A percentile compares a stretch with the other conserved stretches of the same genome.
Conservation (phyloP, 2,797 vertebrate species). For the Characodon lateralis region DNA sequence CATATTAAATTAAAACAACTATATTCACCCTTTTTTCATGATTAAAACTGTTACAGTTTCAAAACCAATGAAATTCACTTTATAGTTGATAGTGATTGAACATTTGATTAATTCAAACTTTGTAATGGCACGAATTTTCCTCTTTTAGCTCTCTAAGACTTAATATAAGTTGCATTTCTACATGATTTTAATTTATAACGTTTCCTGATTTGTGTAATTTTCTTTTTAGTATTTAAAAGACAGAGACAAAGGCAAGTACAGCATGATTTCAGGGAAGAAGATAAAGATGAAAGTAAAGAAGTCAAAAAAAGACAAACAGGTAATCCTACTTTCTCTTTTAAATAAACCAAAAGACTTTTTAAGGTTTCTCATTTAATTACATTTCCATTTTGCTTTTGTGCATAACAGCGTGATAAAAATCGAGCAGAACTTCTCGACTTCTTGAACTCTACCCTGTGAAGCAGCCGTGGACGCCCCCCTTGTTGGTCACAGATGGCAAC, state of each 20-base stretch:
- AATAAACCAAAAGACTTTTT: neutral
- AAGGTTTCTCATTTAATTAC: neutral
- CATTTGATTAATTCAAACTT: neutral
- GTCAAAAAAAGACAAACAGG: constrained; percentile 93
- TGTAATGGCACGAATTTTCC: neutral
- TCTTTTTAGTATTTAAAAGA: constrained; percentile 88
- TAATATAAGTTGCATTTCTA: neutral
- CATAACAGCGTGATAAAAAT: constrained; percentile 86
- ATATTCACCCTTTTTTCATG: neutral
- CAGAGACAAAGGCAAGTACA: constrained; percentile 90
- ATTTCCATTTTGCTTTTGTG: neutral
- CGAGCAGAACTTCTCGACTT: constrained; percentile 90
- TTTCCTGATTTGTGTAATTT: neutral
- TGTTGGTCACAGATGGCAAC: constrained; percentile 20
- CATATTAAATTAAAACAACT: neutral
- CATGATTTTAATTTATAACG: neutral
- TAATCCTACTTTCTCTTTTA: constrained; percentile 52
- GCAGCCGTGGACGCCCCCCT: neutral
- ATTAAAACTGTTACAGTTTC: neutral
- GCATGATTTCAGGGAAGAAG: constrained; percentile 95
- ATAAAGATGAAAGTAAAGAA: constrained; percentile 98
- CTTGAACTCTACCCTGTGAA: constrained; percentile 88
- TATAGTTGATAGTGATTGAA: neutral
- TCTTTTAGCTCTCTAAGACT: neutral
- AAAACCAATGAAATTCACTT: neutral